Evolutionary conservation across 2,888 invertebrate genomes (phyloP), one percentile per base, ranked within the genome.

Genomic region (Ditylenchus weischeri): DNA sequence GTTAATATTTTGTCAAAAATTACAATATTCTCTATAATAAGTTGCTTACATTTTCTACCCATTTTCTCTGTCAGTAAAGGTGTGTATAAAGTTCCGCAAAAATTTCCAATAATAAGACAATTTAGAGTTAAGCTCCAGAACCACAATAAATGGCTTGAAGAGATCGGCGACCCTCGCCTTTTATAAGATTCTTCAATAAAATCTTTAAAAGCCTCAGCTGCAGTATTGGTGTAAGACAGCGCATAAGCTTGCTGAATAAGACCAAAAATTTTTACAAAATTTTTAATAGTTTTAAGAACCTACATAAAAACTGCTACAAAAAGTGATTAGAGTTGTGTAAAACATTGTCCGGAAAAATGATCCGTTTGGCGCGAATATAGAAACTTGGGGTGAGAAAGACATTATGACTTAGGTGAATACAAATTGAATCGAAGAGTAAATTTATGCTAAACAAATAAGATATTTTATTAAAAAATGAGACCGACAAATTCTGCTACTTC

Each of bases 271-370:
- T 43, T 13, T 13, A 6, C 1, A 43, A 43, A 43, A 13, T 43
- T 3, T 15, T 43, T 8, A 43, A 6, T 43, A 29, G 5, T 4
- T 15, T 54, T 10, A 23, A 29, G 10, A 23, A 54, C 11, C 10
- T 54, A 54, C 54, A 11, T 23, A 54, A 54, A 29, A 29, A 54
- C 21, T 21, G 11, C 21, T 18, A 54, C 54, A 54, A 7, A 54
- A 54, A 54, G 54, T 54, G 54, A 54, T 10, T 54, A 54, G 21
- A 18, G 54, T 54, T 54, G 54, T 54, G 54, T 54, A 54, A n/a
- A 54, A 18, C 21, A 54, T 11, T 54, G 54, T 54, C 54, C 54
- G 54, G 8, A 54, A 54, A 15, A 23, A 13, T 29, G 54, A 54
- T 21, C 54, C 54, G 10, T 54, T 54, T 10, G 54, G 54, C 10